Evolutionary conservation across 2,797 vertebrate species (phyloP).

Genomic region (Linurgus olivaceus): DNA sequence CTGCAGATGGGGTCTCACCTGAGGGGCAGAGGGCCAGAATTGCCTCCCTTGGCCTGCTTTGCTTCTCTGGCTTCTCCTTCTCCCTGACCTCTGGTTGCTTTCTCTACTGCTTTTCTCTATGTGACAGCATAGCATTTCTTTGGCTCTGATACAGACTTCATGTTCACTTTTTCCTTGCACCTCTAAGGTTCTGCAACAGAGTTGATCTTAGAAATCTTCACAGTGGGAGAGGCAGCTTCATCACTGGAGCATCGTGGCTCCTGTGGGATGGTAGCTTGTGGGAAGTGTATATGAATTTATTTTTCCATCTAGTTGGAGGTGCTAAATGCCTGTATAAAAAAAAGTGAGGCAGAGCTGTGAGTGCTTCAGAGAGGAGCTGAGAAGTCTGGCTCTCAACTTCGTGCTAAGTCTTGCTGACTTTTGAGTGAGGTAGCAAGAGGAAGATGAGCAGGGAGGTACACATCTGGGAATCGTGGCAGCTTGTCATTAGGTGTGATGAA

Average conservation of each 20-base stretch:
- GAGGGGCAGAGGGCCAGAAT: background rate
- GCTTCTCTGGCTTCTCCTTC: background rate
- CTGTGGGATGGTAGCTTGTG: background rate
- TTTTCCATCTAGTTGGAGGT: background rate
- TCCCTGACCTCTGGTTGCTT: background rate
- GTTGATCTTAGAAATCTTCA: background rate
- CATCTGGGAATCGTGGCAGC: background rate
- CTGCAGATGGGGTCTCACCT: background rate
- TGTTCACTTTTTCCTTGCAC: background rate
- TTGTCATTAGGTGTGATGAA: background rate
- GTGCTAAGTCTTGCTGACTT: background rate
- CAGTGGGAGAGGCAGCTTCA: background rate
- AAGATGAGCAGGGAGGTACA: background rate
- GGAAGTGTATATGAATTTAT: background rate
- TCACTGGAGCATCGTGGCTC: background rate
- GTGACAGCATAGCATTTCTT: background rate
- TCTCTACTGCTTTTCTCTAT: background rate
- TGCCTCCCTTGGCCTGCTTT: background rate
- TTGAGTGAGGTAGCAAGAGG: background rate
- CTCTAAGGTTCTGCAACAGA: background rate
- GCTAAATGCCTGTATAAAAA: background rate
- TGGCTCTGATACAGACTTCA: background rate
- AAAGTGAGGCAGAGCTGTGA: background rate
- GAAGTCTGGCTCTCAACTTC: background rate
- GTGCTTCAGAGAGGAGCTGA: background rate